These are phyloP conservation scores for Rhagologus leucostigma DNA, from an alignment of 2,113 vertebrate genomes.

Conservation along the genomic window DNA sequence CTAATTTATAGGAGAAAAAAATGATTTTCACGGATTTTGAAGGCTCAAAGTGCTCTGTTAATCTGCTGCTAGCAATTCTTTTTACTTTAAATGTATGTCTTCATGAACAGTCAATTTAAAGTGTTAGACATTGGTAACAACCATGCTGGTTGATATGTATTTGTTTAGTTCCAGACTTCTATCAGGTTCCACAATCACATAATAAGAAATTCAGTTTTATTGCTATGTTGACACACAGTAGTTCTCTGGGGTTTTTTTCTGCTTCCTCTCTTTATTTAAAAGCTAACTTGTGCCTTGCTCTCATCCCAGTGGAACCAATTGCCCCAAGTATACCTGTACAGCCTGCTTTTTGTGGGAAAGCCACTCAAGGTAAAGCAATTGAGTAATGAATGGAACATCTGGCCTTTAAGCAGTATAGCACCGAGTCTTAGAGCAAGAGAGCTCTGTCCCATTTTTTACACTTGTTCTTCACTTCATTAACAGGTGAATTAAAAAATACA, in stretches of 20 bases:
- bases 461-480: not conserved
- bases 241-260: not conserved
- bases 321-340: not conserved
- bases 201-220: not conserved
- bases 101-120: not conserved
- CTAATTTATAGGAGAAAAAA: not conserved
- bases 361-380: not conserved
- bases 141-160: not conserved
- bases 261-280: not conserved
- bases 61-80: not conserved
- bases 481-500: not conserved
- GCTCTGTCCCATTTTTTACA: not conserved
- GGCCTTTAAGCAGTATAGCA: not conserved
- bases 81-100: not conserved
- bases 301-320: not conserved
- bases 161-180: not conserved
- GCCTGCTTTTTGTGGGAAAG: not conserved
- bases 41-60: not conserved
- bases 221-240: fast-evolving
- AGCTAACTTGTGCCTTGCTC: not conserved
- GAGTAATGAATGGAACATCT: not conserved
- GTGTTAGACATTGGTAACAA: not conserved
- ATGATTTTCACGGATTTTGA: not conserved
- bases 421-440: not conserved
- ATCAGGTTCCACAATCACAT: not conserved